These are phyloP conservation scores for Prietella phreatophila DNA, from an alignment of 2,113 vertebrate species.

Conservation along the genomic window DNA sequence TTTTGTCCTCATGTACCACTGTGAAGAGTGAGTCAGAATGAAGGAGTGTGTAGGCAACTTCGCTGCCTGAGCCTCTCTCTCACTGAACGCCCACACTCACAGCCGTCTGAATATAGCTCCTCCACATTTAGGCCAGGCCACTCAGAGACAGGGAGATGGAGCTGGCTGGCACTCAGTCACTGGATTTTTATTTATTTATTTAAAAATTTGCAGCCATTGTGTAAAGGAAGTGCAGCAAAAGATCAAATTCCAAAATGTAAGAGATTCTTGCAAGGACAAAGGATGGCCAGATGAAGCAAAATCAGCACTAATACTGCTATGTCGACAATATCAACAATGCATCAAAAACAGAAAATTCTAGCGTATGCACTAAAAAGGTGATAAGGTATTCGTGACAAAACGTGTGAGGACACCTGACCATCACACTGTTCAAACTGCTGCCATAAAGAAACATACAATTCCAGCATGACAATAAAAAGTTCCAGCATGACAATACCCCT, in stretches of 20 bases:
- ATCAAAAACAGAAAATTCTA: background rate
- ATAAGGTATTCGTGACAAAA: background rate
- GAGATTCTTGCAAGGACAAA: constrained; percentile 15
- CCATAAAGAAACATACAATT: background rate
- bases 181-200: constrained; percentile 58
- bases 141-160: constrained; percentile 42
- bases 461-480: background rate
- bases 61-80: constrained; percentile 53
- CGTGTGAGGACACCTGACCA: background rate
- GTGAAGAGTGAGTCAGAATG: constrained; percentile 67
- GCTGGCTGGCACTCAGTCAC: constrained; percentile 44
- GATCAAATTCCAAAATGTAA: constrained; percentile 15
- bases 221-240: constrained; percentile 32
- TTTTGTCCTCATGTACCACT: constrained; percentile 53
- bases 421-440: background rate
- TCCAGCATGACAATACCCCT: background rate
- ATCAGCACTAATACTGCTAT: background rate
- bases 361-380: background rate
- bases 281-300: background rate
- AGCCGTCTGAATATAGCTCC: constrained; percentile 52
- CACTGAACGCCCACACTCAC: constrained; percentile 48
- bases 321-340: background rate
- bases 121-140: constrained; percentile 56
- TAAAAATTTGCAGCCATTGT: constrained; percentile 3
- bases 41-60: constrained; percentile 72